Evolutionary conservation across 2,797 vertebrate species (phyloP), one percentile per base, ranked within the genome.

Genomic region (Propithecus perrieri): DNA sequence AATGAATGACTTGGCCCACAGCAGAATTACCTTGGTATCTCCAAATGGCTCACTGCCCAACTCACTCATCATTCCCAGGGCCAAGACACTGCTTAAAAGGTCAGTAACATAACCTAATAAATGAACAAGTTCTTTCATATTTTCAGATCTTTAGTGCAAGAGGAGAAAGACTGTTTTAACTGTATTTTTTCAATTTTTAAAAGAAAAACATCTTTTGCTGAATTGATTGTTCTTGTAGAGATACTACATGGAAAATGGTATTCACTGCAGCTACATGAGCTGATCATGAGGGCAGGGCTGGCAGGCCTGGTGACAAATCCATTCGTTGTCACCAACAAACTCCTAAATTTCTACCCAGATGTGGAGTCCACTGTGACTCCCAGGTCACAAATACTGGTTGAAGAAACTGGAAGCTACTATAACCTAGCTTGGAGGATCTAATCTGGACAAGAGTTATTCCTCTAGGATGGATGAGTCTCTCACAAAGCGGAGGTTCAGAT

Each of bases 11-110:
- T 55, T 90, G 87, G 76, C 83, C 86, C 53, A 90, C 4, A 55
- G 67, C 18, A 97, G 59, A 86, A 94, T 92, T 59, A 85, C 53
- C 74, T 71, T 71, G 17, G 41, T 67, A 48, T 96, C 94, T 59
- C 93, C 41, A 53, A 81, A 85, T 75, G 96, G 96, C 86, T 95
- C 79, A 79, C 41, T 86, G 89, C 91, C 74, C 48, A 86, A 96
- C 79, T 75, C 93, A 91, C 0, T 80, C 71, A 59, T 50, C 1
- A 72, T 61, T 2, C 69, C 79, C 55, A 81, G 55, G 0, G 8
- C 46, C 46, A 89, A 71, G 20, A 90, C 38, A 67, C 20, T 17
- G 83, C 5, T 4, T 0, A 76, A 95, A 97, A 78, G 26, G 72
- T 86, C 61, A 75, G 7, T 0, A 71, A 38, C 59, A 59, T 79